Evolutionary conservation across 2,888 invertebrate genomes (phyloP).

Genomic region (Pterostichus madidus): DNA sequence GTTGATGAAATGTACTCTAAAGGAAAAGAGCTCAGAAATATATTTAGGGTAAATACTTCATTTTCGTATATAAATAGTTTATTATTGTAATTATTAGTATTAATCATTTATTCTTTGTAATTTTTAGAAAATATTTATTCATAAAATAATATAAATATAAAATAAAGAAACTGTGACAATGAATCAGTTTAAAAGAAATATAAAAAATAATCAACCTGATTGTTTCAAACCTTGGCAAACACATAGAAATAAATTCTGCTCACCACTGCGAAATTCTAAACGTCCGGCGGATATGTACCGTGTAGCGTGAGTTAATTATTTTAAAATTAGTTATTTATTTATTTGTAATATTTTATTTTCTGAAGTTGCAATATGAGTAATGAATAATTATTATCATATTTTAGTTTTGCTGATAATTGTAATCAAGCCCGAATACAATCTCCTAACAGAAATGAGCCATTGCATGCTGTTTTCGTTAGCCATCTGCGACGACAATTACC

Average conservation of each 20-base stretch:
- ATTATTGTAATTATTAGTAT: too few species aligned
- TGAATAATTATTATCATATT: background rate
- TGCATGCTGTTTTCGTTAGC: background rate
- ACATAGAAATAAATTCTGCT: background rate
- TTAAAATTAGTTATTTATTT: background rate
- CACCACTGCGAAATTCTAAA: background rate
- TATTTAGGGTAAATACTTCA: too few species aligned
- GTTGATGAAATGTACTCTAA: too few species aligned
- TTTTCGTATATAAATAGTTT: too few species aligned
- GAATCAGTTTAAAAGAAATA: background rate
- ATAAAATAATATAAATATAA: too few species aligned
- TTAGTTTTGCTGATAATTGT: conserved; percentile 14
- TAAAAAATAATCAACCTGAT: background rate
- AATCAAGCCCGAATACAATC: background rate
- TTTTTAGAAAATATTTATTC: too few species aligned
- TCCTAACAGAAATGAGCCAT: background rate
- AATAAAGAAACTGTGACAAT: background rate
- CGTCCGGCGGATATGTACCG: background rate
- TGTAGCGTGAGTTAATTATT: background rate
- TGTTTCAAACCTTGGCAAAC: conserved; percentile 1
- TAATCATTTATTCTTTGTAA: too few species aligned
- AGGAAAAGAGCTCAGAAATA: too few species aligned
- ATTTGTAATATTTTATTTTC: background rate
- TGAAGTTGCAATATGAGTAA: too few species aligned
- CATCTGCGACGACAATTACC: conserved; percentile 16